Evolutionary conservation across 2,888 invertebrate genomes (phyloP).

Genomic region (Agonum fuliginosum): DNA sequence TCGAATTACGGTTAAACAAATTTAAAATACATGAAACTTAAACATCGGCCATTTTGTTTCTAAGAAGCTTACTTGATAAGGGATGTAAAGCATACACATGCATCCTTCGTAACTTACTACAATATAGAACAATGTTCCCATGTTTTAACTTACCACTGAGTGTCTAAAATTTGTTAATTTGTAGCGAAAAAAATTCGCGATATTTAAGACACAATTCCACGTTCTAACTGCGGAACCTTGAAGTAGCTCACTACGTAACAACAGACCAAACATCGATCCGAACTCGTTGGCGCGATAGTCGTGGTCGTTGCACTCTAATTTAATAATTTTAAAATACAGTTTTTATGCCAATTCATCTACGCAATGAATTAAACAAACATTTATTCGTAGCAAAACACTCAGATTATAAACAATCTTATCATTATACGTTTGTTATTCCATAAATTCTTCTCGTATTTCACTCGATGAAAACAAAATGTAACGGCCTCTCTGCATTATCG

Average conservation of each 20-base stretch:
- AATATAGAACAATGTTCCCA: constrained; percentile 13
- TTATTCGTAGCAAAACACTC: not conserved
- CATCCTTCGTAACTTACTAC: not conserved
- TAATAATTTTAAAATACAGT: constrained; percentile 10
- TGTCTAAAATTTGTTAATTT: constrained; percentile 73
- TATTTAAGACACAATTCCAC: constrained; percentile 80
- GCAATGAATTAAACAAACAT: constrained; percentile 22
- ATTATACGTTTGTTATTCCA: not conserved
- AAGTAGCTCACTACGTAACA: constrained; percentile 79
- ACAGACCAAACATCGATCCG: constrained; percentile 83
- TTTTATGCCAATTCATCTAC: not conserved
- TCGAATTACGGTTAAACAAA: constrained; percentile 6
- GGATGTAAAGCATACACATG: not conserved
- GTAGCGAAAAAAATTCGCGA: constrained; percentile 78
- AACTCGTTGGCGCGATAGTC: constrained; percentile 70
- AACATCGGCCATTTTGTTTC: constrained; percentile 65
- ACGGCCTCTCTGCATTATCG: not conserved
- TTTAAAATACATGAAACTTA: constrained; percentile 37
- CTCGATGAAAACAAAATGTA: constrained; percentile 12
- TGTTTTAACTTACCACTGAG: constrained; percentile 69
- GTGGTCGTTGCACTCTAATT: constrained; percentile 56
- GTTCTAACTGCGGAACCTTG: constrained; percentile 82
- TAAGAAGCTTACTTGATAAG: constrained; percentile 60
- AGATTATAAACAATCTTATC: not conserved
- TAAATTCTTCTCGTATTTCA: constrained; percentile 10